These are phyloP conservation scores for Leucoraja ocellata DNA, from an alignment of 2,797 vertebrate genomes.

Conservation along the genomic window DNA sequence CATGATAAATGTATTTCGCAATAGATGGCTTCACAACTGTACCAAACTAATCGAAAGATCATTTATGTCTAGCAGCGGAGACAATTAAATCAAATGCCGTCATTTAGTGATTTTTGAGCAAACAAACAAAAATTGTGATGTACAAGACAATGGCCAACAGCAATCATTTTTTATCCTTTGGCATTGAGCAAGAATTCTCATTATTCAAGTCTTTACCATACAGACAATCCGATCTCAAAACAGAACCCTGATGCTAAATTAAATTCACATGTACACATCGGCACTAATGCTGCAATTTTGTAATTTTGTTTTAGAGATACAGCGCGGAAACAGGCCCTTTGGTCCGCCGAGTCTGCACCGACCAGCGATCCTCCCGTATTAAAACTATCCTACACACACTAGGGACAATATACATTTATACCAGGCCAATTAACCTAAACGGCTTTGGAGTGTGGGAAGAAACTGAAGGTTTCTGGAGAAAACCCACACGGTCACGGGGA, in stretches of 20 bases:
- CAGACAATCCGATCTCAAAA: conserved; percentile 50
- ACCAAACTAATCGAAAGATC: conserved; percentile 53
- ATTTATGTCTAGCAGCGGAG: conserved; percentile 52
- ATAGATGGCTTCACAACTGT: conserved; percentile 49
- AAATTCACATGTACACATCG: background rate
- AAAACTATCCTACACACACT: no score
- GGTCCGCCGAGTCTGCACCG: no score
- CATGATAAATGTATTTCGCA: conserved; percentile 51
- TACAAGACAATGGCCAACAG: conserved; percentile 47
- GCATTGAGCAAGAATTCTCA: conserved; percentile 50
- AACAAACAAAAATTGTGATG: conserved; percentile 46
- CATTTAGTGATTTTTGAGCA: conserved; percentile 51
- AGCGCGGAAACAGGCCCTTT: no score
- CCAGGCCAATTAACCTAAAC: no score
- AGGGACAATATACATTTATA: no score
- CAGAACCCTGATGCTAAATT: conserved; percentile 39
- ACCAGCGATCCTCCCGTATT: no score
- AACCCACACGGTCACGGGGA: no score
- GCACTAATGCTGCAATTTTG: background rate
- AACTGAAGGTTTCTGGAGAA: no score
- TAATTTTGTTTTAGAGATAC: background rate
- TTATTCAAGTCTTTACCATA: conserved; percentile 47
- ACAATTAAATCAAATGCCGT: conserved; percentile 51
- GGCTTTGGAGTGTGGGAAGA: no score
- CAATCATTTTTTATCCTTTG: conserved; percentile 51